Evolutionary conservation across 2,888 invertebrate species (phyloP).

Genomic region (Tinea semifulvella): DNA sequence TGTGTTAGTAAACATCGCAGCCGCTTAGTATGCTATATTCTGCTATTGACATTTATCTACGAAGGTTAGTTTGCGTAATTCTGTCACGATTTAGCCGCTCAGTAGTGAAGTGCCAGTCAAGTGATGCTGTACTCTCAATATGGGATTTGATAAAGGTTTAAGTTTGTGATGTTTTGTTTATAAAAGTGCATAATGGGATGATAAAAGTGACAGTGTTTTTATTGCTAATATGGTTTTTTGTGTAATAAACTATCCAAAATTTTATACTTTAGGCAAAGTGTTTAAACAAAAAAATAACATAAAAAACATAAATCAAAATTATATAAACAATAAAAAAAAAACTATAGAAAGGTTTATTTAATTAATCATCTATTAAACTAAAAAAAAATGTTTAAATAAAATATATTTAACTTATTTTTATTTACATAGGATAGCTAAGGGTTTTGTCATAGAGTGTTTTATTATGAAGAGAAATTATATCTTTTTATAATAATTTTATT

Average conservation of each 20-base stretch:
- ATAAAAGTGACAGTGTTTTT: neutral
- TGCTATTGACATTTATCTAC: constrained; percentile 58
- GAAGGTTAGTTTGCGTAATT: constrained; percentile 48
- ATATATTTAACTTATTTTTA: no score
- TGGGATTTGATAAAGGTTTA: constrained; percentile 3
- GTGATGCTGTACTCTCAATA: neutral
- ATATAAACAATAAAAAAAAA: no score
- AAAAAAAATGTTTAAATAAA: no score
- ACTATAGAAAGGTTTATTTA: no score
- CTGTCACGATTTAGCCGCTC: constrained; percentile 19
- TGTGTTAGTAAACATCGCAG: constrained; percentile 28
- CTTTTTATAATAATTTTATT: no score
- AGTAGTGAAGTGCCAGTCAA: neutral
- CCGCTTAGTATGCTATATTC: constrained; percentile 32
- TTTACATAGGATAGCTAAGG: no score
- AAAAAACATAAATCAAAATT: no score
- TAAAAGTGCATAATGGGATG: neutral
- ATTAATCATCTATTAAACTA: no score
- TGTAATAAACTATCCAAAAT: neutral
- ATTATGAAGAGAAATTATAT: no score
- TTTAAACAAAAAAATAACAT: no score
- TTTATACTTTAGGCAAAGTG: no score
- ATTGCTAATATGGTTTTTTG: neutral
- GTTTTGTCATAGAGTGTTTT: no score
- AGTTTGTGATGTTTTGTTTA: neutral